Base-by-base conservation (phyloP, 2,797 vertebrate genomes). In the Eutrigla gurnardus region DNA sequence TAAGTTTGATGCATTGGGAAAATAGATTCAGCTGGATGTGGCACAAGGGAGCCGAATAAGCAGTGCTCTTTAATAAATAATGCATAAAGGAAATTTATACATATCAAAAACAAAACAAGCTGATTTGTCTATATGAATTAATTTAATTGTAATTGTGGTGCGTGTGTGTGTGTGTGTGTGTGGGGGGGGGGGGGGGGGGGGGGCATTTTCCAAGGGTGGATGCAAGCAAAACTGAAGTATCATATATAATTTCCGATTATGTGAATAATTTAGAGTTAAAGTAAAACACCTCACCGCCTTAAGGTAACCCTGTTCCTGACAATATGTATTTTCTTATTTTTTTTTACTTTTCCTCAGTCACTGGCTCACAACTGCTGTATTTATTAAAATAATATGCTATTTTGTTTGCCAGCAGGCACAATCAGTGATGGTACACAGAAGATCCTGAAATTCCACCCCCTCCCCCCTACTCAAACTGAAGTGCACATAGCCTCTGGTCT, bases 341-440 rank as follows among this genome's bases (percentile, higher is more conserved):
- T 5, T n/a, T 37, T 3, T 2, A 25, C 32, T n/a, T 37, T 3
- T 2, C 33, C 32, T 68, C 14, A 66, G 66, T 73, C 55, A 57
- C 47, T 82, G 78, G 85, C 70, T 85, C 76, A 86, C 65, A 62
- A 57, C 69, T 75, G 63, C 52, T 67, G 55, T 77, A 87, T 81
- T 75, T 75, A 78, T 25, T 79, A 61, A 69, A 53, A 75, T 53
- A 87, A 78, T 85, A 84, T 84, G 72, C 61, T 79, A 36, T 88
- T 85, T 85, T 52, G 11, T 70, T 75, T 54, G 73, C 84, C 75
- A 75, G 47, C 12, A 54, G 85, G 84, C 73, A 59, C 66, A 80
- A 83, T 88, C 78, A 78, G 78, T 61, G 49, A 82, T 71, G 75
- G 77, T 65, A 79, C 69, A 80, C 68, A 87, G 49, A 84, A n/a